Evolutionary conservation across 2,113 vertebrate genomes (phyloP).

Genomic region (Anolis sagrei): DNA sequence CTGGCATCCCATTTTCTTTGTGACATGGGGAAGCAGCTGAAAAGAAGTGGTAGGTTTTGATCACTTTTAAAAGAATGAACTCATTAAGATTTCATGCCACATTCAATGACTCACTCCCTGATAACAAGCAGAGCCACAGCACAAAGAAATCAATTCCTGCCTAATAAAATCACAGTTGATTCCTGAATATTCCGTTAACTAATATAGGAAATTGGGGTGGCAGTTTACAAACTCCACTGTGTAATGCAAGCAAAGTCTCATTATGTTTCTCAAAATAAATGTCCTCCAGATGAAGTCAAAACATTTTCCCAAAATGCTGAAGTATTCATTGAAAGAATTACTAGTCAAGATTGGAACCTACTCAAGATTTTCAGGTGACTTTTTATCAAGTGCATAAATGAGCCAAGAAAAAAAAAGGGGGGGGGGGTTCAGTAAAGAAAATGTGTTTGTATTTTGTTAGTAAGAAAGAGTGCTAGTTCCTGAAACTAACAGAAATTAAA

Average conservation of each 20-base stretch:
- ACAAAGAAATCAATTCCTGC: not conserved
- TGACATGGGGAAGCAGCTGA: not conserved
- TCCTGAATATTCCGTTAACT: not conserved
- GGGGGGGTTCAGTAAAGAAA: no score
- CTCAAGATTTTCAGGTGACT: not conserved
- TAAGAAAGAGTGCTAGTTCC: not conserved
- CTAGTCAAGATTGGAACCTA: not conserved
- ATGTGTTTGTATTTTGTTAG: conserved; percentile 38
- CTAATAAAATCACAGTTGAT: not conserved
- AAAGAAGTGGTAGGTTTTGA: not conserved
- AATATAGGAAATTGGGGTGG: not conserved
- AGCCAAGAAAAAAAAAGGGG: conserved; percentile 26
- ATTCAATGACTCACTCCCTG: not conserved
- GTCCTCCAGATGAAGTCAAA: conserved; percentile 19
- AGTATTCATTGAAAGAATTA: not conserved
- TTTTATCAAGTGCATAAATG: not conserved
- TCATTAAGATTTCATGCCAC: not conserved
- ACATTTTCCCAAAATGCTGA: not conserved
- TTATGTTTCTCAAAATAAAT: not conserved
- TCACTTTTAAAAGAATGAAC: not conserved
- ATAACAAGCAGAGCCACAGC: not conserved
- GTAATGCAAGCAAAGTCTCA: not conserved
- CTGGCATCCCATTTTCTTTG: not conserved
- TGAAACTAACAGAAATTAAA: conserved; percentile 33
- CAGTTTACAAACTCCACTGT: not conserved